These are phyloP conservation scores for Netelia inedita DNA, from an alignment of 2,888 invertebrate species.

Conservation along the genomic window DNA sequence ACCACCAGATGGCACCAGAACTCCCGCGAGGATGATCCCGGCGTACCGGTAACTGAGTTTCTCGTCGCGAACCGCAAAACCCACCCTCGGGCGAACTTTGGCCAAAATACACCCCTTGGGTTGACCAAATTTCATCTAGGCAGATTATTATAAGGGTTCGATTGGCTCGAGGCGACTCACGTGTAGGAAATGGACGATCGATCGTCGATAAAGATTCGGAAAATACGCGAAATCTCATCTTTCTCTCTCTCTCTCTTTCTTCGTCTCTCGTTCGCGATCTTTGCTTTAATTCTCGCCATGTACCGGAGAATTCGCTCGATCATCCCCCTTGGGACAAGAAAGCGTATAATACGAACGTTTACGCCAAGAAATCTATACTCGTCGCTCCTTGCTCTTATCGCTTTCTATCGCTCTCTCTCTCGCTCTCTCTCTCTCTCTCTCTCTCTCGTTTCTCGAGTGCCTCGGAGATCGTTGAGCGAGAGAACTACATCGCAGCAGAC, in stretches of 20 bases:
- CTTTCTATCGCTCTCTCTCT: constrained; percentile 33
- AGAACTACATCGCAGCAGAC: constrained; percentile 64
- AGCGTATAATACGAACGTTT: constrained; percentile 30
- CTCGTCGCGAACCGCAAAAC: constrained; percentile 48
- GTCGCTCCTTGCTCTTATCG: constrained; percentile 33
- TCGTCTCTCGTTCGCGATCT: background rate
- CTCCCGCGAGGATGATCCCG: constrained; percentile 74
- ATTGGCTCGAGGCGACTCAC: constrained; percentile 55
- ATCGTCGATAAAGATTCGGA: constrained; percentile 28
- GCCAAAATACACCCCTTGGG: constrained; percentile 58
- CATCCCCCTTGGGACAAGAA: constrained; percentile 57
- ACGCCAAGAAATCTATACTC: constrained; percentile 60
- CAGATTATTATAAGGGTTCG: constrained; percentile 82
- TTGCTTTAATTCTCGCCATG: constrained; percentile 15
- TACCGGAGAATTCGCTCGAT: constrained; percentile 49
- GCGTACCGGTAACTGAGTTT: constrained; percentile 81
- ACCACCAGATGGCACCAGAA: constrained; percentile 23
- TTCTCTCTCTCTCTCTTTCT: background rate
- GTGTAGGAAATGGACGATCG: constrained; percentile 59
- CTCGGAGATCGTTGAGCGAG: constrained; percentile 52
- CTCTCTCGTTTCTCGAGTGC: constrained; percentile 49
- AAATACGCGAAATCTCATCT: constrained; percentile 5
- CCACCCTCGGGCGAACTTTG: constrained; percentile 70
- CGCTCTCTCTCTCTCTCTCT: constrained; percentile 16
- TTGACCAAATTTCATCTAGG: constrained; percentile 81